Conservation (phyloP, 2,888 invertebrate species). For the Psylliodes chrysocephalus region DNA sequence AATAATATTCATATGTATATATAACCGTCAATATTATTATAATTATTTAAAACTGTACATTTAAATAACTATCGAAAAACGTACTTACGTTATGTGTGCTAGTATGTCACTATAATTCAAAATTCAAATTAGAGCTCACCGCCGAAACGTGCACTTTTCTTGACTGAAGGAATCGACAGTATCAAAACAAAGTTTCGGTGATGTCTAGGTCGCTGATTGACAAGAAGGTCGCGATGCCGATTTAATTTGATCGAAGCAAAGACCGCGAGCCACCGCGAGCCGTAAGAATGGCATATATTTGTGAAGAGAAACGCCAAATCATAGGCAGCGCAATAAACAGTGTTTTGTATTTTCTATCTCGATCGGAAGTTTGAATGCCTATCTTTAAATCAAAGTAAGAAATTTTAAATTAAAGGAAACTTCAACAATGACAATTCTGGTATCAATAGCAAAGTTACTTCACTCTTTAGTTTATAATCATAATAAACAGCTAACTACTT, state of each 20-base stretch:
- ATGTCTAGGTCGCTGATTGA: conserved; percentile 48
- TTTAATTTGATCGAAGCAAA: conserved; percentile 6
- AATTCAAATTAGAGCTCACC: conserved; percentile 39
- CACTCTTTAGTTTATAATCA: no score
- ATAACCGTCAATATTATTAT: no score
- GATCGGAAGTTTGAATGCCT: no score
- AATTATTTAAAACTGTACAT: conserved; percentile 1
- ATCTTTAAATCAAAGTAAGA: no score
- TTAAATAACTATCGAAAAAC: conserved; percentile 21
- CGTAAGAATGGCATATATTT: neutral
- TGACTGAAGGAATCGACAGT: conserved; percentile 36
- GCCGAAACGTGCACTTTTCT: conserved; percentile 41
- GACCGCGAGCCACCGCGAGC: no score
- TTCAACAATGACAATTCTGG: no score
- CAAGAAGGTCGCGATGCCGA: conserved; percentile 45
- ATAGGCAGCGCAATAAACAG: conserved; percentile 17
- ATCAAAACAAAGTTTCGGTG: conserved; percentile 30
- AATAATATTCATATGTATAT: no score
- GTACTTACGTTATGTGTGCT: conserved; percentile 38
- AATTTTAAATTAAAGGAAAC: no score
- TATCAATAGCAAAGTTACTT: no score
- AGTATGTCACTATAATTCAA: conserved; percentile 28
- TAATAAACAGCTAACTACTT: no score
- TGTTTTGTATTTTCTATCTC: no score
- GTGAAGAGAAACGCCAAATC: no score